Evolutionary conservation across 2,888 invertebrate species (phyloP).

Genomic region (Omphaloscelis lunosa): DNA sequence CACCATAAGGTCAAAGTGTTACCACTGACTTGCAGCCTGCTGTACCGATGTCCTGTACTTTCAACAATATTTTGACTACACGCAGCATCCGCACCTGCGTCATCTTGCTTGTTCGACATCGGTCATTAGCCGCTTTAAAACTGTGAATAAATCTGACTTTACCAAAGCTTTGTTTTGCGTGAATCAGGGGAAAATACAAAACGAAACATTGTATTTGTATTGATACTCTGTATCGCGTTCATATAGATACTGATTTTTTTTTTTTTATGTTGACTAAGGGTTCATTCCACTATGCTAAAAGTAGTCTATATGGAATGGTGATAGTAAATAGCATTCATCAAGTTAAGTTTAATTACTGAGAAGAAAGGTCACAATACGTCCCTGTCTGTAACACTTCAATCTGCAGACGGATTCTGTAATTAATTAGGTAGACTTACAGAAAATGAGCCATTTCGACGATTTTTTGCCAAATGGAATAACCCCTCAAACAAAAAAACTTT

Average conservation of each 20-base stretch:
- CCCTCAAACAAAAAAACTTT: conserved; percentile 62
- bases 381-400: no score
- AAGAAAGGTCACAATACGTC: no score
- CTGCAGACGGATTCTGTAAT: no score
- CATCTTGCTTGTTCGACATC: conserved; percentile 44
- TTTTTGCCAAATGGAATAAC: no score
- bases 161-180: conserved; percentile 56
- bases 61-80: conserved; percentile 3
- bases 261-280: no score
- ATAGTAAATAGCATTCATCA: no score
- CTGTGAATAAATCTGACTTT: conserved; percentile 39
- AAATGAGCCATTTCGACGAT: not conserved
- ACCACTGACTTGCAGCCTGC: not conserved
- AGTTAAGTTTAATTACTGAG: no score
- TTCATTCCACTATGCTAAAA: no score
- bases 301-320: no score
- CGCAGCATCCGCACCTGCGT: not conserved
- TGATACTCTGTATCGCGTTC: no score
- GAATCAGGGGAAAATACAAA: conserved; percentile 51
- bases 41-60: not conserved
- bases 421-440: not conserved
- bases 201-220: not conserved
- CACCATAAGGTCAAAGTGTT: not conserved
- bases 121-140: conserved; percentile 44
- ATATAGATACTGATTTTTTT: no score